Conservation (phyloP, 2,113 vertebrate species). For the Apodemus speciosus region DNA sequence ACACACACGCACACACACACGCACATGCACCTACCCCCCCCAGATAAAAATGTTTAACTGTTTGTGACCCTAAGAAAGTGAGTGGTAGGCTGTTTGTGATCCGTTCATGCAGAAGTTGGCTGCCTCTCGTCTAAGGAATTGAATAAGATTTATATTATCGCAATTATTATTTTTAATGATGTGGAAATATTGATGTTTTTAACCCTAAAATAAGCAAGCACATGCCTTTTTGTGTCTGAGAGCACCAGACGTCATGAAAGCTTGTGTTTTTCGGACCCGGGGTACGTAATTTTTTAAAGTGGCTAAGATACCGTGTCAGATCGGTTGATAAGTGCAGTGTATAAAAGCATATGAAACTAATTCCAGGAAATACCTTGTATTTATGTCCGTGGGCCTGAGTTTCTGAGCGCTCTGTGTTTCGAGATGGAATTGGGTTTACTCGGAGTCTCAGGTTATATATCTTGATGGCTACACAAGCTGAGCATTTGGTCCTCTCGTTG, state of each 20-base stretch:
- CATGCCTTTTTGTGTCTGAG: conserved; percentile 56
- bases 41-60: neutral
- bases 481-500: conserved; percentile 60
- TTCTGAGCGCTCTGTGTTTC: conserved; percentile 78
- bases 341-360: conserved; percentile 78
- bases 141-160: conserved; percentile 55
- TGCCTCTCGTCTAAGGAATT: conserved; percentile 7
- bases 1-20: neutral
- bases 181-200: conserved; percentile 63
- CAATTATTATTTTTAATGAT: conserved; percentile 70
- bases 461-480: conserved; percentile 75
- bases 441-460: conserved; percentile 80
- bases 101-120: neutral
- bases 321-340: conserved; percentile 73
- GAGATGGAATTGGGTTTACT: conserved; percentile 80
- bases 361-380: conserved; percentile 79
- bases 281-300: conserved; percentile 76
- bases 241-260: conserved; percentile 61
- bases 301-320: conserved; percentile 72
- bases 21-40: neutral
- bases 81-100: neutral
- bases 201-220: conserved; percentile 49
- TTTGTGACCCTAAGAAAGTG: neutral
- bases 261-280: conserved; percentile 65
- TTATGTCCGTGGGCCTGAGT: conserved; percentile 79